phyloP scores from a whole-genome alignment of 2,797 vertebrate species.

The Hippoglossus hippoglossus region DNA sequence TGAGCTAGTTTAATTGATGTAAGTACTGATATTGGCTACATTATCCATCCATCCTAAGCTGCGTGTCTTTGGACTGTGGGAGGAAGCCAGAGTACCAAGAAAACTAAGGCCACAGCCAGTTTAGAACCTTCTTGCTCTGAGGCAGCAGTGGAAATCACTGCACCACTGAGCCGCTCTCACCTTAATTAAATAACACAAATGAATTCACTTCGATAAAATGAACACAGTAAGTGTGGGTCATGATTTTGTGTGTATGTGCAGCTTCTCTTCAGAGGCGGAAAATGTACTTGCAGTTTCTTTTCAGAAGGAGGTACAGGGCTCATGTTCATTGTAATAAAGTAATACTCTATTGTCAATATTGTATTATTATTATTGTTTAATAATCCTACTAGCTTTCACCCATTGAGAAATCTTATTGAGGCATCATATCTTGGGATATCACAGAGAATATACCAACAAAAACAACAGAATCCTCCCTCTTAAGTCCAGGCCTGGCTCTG shows the following conservation, averaged over 20 bases:
- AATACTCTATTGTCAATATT: not conserved
- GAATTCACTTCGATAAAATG: not conserved
- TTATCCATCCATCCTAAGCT: too few species aligned
- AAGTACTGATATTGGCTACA: not conserved
- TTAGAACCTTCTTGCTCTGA: too few species aligned
- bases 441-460: not conserved
- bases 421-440: not conserved
- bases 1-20: not conserved
- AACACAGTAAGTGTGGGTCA: not conserved
- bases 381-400: too few species aligned
- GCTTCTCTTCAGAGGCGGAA: too few species aligned
- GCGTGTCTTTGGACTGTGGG: too few species aligned
- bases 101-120: too few species aligned
- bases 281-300: not conserved
- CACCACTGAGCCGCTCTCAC: too few species aligned
- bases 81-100: too few species aligned
- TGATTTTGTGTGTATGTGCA: not conserved
- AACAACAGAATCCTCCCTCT: conserved; percentile 3
- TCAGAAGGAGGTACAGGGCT: not conserved
- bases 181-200: too few species aligned
- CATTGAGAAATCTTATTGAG: not conserved
- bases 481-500: not conserved
- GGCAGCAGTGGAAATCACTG: too few species aligned
- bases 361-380: not conserved
- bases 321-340: not conserved